A percentile compares a stretch with the other conserved stretches of the same genome.
phyloP scores from a whole-genome alignment of 1,140 invertebrate genomes.

The Neotoxoptera formosana region DNA sequence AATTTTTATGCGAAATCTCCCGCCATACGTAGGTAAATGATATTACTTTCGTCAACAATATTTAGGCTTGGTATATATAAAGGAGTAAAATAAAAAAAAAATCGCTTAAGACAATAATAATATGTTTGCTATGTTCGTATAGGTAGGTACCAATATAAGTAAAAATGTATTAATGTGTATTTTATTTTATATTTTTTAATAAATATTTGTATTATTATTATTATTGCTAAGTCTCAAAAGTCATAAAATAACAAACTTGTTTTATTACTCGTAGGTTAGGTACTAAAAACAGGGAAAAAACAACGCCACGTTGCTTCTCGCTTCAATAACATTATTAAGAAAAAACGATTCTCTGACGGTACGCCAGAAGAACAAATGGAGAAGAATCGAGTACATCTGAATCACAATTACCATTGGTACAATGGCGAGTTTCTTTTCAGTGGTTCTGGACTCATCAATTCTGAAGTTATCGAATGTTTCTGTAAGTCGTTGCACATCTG shows the following conservation, averaged over 20 bases:
- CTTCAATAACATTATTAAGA: conserved; percentile 38
- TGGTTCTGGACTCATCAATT: conserved; percentile 48
- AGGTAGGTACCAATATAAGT: conserved; percentile 32
- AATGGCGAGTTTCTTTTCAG: conserved; percentile 47
- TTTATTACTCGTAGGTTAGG: conserved; percentile 28
- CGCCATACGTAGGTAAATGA: background rate
- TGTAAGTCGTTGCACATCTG: conserved; percentile 43
- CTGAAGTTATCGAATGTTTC: conserved; percentile 35
- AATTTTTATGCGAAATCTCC: background rate
- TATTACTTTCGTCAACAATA: conserved; percentile 2
- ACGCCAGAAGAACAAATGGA: conserved; percentile 28
- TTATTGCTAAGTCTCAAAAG: conserved; percentile 34
- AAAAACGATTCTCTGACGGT: background rate
- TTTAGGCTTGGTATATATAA: background rate
- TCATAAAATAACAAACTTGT: conserved; percentile 21
- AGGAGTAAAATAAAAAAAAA: conserved; percentile 18
- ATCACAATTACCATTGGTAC: conserved; percentile 40
- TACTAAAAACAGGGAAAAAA: conserved; percentile 44
- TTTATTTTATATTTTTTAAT: conserved; percentile 12
- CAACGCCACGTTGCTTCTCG: background rate
- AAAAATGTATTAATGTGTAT: conserved; percentile 4
- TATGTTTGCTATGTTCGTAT: conserved; percentile 6
- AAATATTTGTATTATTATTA: background rate
- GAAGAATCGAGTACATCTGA: conserved; percentile 12
- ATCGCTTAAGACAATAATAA: conserved; percentile 10